These are phyloP conservation scores for Mionectes macconnelli DNA, from an alignment of 2,113 vertebrate species.

Conservation along the genomic window DNA sequence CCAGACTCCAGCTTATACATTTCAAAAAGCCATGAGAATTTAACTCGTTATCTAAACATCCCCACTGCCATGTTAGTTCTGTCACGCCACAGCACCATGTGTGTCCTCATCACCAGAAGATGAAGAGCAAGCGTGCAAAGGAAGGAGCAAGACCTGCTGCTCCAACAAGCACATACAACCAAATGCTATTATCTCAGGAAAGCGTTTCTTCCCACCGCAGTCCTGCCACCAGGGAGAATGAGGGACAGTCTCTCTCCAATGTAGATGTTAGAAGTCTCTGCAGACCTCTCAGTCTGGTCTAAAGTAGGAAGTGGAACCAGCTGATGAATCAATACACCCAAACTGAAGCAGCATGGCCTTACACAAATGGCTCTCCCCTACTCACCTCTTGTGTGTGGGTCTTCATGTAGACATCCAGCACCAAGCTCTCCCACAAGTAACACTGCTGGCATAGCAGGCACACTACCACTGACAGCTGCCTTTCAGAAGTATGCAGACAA, in stretches of 20 bases:
- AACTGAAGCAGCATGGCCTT: background rate
- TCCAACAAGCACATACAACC: background rate
- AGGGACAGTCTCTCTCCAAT: background rate
- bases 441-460: background rate
- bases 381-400: background rate
- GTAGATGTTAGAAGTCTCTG: background rate
- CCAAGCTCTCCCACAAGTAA: background rate
- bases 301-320: background rate
- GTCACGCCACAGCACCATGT: background rate
- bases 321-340: background rate
- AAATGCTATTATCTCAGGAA: background rate
- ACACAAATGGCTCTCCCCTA: rapidly evolving
- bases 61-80: background rate
- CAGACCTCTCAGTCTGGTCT: background rate
- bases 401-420: background rate
- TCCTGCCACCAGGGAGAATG: background rate
- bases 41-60: background rate
- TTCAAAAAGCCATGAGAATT: background rate
- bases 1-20: background rate
- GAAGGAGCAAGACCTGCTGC: background rate
- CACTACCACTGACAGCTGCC: rapidly evolving
- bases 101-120: background rate
- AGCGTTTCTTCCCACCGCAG: rapidly evolving
- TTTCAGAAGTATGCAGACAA: background rate
- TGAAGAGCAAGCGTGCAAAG: background rate